A percentile compares a stretch with the other conserved stretches of the same genome.
These are phyloP conservation scores for Atherinomorus stipes DNA, from an alignment of 2,113 vertebrate species.

Conservation along the genomic window DNA sequence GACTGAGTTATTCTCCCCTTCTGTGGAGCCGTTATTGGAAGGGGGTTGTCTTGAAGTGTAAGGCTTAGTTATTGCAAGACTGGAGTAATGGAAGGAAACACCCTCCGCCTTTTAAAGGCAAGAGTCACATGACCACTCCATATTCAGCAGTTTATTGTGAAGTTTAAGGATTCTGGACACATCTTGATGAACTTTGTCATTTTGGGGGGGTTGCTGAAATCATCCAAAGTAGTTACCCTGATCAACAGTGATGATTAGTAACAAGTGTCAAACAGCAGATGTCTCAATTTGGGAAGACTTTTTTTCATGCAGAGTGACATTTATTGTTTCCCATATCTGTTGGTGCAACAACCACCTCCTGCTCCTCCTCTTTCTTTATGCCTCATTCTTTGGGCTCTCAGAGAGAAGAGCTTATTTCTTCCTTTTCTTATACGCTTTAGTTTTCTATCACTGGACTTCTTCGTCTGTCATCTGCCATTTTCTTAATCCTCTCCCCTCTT, in stretches of 20 bases:
- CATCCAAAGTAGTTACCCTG: not conserved
- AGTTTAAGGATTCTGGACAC: conserved; percentile 2
- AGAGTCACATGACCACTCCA: conserved; percentile 3
- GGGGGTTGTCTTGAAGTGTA: conserved; percentile 28
- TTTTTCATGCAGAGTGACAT: conserved; percentile 6
- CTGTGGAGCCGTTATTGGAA: conserved; percentile 43
- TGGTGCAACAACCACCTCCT: not conserved
- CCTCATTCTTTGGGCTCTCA: conserved; percentile 34
- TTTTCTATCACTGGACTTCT: conserved; percentile 56
- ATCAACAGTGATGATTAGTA: too few species aligned
- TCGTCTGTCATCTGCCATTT: conserved; percentile 59
- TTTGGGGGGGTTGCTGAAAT: not conserved
- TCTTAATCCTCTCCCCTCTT: conserved; percentile 58
- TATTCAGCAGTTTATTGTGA: not conserved
- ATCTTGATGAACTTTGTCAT: conserved; percentile 8
- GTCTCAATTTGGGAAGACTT: conserved; percentile 16
- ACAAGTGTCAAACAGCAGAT: conserved; percentile 7
- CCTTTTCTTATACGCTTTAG: conserved; percentile 56
- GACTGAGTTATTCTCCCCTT: conserved; percentile 65
- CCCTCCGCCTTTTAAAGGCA: conserved; percentile 9
- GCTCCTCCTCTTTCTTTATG: conserved; percentile 23
- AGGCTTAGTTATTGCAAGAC: conserved; percentile 31
- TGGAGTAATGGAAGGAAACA: conserved; percentile 22
- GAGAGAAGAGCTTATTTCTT: conserved; percentile 57
- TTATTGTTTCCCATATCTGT: not conserved